A percentile compares a stretch with the other conserved stretches of the same genome.
phyloP scores from a whole-genome alignment of 92 coral and sea anemone genomes.

The Parazoanthus atlanticus region DNA sequence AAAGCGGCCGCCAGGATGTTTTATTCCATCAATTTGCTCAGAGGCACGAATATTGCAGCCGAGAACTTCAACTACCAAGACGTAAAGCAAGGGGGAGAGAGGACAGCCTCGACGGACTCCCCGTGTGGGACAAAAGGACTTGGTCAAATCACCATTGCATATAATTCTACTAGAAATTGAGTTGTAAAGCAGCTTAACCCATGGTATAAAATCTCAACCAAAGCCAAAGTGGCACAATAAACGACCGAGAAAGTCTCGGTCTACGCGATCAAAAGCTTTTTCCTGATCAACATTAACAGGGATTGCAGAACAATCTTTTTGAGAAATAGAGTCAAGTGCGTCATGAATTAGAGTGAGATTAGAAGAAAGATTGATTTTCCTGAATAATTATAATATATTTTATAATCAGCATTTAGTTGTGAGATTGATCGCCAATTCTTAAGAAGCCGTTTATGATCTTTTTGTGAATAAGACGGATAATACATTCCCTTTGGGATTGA shows the following conservation, averaged over 20 bases:
- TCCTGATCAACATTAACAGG: neutral
- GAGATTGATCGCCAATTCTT: conserved; percentile 17
- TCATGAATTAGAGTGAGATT: conserved; percentile 1
- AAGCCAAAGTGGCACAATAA: neutral
- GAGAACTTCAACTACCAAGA: neutral
- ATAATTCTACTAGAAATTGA: neutral
- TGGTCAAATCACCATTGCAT: neutral
- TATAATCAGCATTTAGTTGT: neutral
- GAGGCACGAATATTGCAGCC: conserved; percentile 1
- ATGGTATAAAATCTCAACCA: neutral
- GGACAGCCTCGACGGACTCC: conserved; percentile 7
- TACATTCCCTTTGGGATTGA: neutral
- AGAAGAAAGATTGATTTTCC: neutral
- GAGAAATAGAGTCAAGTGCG: neutral
- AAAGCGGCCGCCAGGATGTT: neutral
- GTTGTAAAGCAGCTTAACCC: neutral
- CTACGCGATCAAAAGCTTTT: conserved; percentile 7
- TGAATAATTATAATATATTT: neutral
- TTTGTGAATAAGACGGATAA: neutral
- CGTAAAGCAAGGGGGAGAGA: neutral
- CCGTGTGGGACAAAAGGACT: neutral
- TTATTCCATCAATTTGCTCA: neutral
- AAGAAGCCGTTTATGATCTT: neutral
- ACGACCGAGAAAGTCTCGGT: neutral
- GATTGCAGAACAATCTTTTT: neutral